Evolutionary conservation across 2,888 invertebrate genomes (phyloP).

Genomic region (Heliconius ethilla): DNA sequence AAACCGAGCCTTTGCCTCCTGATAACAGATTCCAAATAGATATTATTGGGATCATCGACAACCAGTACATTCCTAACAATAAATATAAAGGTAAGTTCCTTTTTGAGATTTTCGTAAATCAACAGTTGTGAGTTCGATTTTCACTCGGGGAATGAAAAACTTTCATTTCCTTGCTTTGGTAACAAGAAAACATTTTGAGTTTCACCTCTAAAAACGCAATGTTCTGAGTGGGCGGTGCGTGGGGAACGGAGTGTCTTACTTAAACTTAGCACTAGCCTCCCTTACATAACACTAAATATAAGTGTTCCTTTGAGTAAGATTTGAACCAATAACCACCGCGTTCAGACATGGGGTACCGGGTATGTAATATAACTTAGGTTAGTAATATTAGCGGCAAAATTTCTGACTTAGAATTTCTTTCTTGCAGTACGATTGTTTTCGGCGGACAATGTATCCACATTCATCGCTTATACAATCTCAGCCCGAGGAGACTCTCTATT

Average conservation of each 20-base stretch:
- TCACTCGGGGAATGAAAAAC: background rate
- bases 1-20: slow-evolving; percentile 63
- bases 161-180: background rate
- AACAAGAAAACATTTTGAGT: background rate
- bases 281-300: too few species aligned
- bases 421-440: slow-evolving; percentile 65
- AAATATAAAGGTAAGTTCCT: slow-evolving; percentile 59
- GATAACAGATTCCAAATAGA: slow-evolving; percentile 69
- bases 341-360: too few species aligned
- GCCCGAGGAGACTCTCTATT: slow-evolving; percentile 58
- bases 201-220: background rate
- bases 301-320: background rate
- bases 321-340: background rate
- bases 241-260: background rate
- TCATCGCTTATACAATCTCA: slow-evolving; percentile 73
- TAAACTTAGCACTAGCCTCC: background rate
- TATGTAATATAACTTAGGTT: too few species aligned
- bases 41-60: slow-evolving; percentile 55
- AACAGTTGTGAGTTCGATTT: background rate
- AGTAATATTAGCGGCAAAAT: too few species aligned
- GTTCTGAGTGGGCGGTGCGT: background rate
- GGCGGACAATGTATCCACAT: slow-evolving; percentile 57
- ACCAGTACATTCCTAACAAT: slow-evolving; percentile 57
- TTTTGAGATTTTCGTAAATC: too few species aligned
- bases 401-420: background rate